Conservation (phyloP, 2,113 vertebrate species). For the Microtus montanus region DNA sequence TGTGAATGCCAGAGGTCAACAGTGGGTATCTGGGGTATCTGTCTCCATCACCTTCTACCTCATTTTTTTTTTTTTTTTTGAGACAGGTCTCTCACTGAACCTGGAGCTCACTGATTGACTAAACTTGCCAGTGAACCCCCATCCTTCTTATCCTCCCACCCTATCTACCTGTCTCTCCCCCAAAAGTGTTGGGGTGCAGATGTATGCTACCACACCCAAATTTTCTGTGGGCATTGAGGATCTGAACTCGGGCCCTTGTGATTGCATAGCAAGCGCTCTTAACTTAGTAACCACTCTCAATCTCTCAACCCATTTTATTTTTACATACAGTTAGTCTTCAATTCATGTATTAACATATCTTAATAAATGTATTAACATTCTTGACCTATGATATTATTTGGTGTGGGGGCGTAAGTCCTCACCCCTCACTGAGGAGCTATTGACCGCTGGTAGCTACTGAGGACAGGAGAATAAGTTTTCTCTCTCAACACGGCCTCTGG, state of each 20-base stretch:
- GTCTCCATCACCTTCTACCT: not conserved
- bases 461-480: not conserved
- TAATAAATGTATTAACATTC: not conserved
- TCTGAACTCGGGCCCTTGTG: not conserved
- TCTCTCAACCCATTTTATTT: not conserved
- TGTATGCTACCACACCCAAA: not conserved
- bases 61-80: too few relatives aligned
- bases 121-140: not conserved
- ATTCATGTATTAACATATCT: not conserved
- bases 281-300: not conserved
- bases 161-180: not conserved
- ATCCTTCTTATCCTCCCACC: not conserved
- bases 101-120: not conserved
- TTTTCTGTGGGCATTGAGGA: not conserved
- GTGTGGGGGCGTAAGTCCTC: not conserved
- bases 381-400: not conserved
- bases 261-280: not conserved
- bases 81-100: not conserved
- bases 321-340: not conserved
- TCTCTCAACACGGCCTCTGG: not conserved
- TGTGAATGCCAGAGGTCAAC: not conserved
- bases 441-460: not conserved
- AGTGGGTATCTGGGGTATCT: not conserved
- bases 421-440: not conserved
- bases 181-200: not conserved